Base-by-base conservation (phyloP, 2,888 invertebrate genomes). In the Dendrolimus houi region DNA sequence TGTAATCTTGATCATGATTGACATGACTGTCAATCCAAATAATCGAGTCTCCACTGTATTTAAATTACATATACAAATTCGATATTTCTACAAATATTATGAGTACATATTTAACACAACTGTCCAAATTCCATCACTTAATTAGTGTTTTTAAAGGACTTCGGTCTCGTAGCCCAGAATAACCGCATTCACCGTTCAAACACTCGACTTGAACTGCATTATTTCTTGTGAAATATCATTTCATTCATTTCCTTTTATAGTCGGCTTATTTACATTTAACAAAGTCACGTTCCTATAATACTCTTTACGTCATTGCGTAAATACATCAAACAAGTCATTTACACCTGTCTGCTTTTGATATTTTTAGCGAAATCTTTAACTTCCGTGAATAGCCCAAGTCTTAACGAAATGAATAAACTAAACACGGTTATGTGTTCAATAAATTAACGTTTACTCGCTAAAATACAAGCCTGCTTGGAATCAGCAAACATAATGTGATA, bases 381-480 rank as follows among this genome's bases (percentile, higher is more conserved):
- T 29, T 29, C 40, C 54, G 17, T 54, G 29, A 57, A 60, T 58
- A 60, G 42, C 56, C 52, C 54, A 55, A 60, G 60, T 12, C 9
- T 47, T 47, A 47, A 47, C 56, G 59, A 64, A 67, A 69, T 66
- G 66, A 64, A 67, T 64, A 65, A 60, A 63, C 62, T 62, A 67
- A 69, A 72, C 66, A 58, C 57, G 56, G 56, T 47, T 59, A 58
- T 65, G 67, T 61, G 60, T 57, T 59, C 62, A 63, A 57, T 62
- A 57, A 64, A 56, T 74, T 72, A 69, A 29, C 60, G 59, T 55
- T 52, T 52, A 57, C 57, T 56, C 56, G 64, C 65, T 69, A 74
- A 71, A 60, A 54, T 17, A 17, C 29, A 47, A 47, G 12, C 9
- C 9, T 47, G 47, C 47, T 12, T 47, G 12, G 12, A 47, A 6